Base-by-base conservation (phyloP, 1,140 invertebrate genomes). In the Drosophila pseudoananassae region DNA sequence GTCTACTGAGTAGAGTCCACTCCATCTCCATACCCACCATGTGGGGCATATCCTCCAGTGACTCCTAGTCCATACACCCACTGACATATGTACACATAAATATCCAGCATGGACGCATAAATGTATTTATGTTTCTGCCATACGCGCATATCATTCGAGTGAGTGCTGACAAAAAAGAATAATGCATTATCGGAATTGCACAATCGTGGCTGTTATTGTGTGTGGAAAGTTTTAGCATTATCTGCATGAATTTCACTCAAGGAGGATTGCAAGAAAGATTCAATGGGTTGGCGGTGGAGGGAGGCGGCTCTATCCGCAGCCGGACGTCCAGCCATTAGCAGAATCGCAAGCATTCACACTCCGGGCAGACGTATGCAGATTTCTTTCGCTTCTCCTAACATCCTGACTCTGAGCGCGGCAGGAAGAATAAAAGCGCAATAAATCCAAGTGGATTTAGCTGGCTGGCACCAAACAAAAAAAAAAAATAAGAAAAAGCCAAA, bases 131-230 rank as follows among this genome's bases (percentile, higher is more conserved):
- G 49, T 47, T 47, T 45, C 46, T 53, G 27, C 46, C 4, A 60
- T 50, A 52, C 27, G 31, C 52, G 33, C 50, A 60, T 55, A 73
- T 49, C 58, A 50, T 53, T 55, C 8, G 23, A 63, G 57, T 54
- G 51, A 63, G 57, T 33, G 50, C 69, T 61, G 58, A 46, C 9
- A 60, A 31, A 43, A 59, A 61, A 57, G 63, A 72, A 66, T 79
- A 84, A 80, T 87, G 82, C 82, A 87, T 87, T 87, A 87, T 87
- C 75, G 82, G 77, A 87, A 87, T 87, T 87, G 82, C 78, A 72
- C 61, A 88, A 82, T 87, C 70, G 74, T 87, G 81, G 85, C 76
- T 78, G 82, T 85, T 82, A 78, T 88, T 49, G 50, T 59, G 43
- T 65, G 61, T 65, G 60, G 55, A 81, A 72, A 84, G 73, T 77